These are phyloP conservation scores for Eulithis prunata DNA, from an alignment of 2,888 invertebrate species.

Conservation along the genomic window DNA sequence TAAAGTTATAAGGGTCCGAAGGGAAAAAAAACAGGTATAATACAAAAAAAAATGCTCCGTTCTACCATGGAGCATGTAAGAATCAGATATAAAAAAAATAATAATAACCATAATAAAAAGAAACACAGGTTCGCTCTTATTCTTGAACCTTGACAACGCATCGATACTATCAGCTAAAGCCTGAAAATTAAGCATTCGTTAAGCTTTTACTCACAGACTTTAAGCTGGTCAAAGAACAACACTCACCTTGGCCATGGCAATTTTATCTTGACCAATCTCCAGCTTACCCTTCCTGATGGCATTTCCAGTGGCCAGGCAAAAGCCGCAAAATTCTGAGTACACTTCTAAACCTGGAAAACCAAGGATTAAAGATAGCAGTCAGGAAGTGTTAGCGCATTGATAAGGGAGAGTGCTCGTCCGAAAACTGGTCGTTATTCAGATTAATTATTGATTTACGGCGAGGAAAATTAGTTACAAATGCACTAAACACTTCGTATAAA, in stretches of 20 bases:
- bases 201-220: not conserved
- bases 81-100: constrained; percentile 12
- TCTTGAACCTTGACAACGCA: constrained; percentile 84
- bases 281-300: constrained; percentile 87
- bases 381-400: not conserved
- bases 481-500: too few species aligned
- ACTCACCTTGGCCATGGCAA: constrained; percentile 84
- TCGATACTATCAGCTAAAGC: constrained; percentile 85
- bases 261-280: constrained; percentile 86
- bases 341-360: constrained; percentile 84
- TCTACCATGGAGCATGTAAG: not conserved
- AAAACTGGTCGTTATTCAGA: too few species aligned
- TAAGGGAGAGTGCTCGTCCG: too few species aligned
- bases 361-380: not conserved
- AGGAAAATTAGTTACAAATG: too few species aligned
- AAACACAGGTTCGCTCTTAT: constrained; percentile 88
- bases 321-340: constrained; percentile 89
- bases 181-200: constrained; percentile 52
- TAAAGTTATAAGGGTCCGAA: too few species aligned
- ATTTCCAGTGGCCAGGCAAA: constrained; percentile 85
- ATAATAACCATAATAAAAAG: constrained; percentile 84
- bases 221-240: not conserved
- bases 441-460: too few species aligned
- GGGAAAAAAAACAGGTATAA: too few species aligned
- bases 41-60: too few species aligned